Conservation (phyloP, 2,113 vertebrate species). For the Chamaetylas fuelleborni region DNA sequence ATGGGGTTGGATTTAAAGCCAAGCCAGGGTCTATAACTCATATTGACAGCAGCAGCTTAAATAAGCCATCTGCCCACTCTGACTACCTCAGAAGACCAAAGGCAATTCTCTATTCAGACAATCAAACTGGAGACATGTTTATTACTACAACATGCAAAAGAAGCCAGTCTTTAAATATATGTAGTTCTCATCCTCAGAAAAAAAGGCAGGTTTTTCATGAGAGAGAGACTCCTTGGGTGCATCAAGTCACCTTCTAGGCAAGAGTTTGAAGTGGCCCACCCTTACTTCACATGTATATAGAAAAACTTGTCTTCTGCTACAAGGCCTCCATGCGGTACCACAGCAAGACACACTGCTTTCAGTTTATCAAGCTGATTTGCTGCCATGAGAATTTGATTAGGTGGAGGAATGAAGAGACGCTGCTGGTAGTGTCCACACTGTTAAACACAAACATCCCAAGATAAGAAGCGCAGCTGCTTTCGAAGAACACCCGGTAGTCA, state of each 20-base stretch:
- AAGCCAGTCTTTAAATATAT: neutral
- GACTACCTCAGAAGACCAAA: neutral
- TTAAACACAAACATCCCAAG: neutral
- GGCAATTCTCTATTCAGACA: neutral
- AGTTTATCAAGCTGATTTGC: neutral
- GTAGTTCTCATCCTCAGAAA: neutral
- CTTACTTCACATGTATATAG: neutral
- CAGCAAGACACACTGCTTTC: neutral
- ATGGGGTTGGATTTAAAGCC: neutral
- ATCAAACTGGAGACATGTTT: neutral
- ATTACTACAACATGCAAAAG: neutral
- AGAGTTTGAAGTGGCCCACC: neutral
- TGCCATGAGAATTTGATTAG: neutral
- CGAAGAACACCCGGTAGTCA: neutral
- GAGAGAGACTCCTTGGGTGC: no score
- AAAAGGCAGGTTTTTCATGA: neutral
- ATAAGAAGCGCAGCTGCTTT: neutral
- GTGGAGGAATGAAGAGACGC: neutral
- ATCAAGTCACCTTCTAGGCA: neutral
- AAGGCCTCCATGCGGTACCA: neutral
- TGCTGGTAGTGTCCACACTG: neutral
- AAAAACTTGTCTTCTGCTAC: neutral
- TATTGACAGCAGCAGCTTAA: neutral
- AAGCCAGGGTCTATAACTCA: neutral
- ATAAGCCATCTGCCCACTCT: neutral